Percentiles rank a stretch among this genome's conserved stretches.
Conservation (phyloP, 2,113 vertebrate species). For the Todiramphus saurophagus region DNA sequence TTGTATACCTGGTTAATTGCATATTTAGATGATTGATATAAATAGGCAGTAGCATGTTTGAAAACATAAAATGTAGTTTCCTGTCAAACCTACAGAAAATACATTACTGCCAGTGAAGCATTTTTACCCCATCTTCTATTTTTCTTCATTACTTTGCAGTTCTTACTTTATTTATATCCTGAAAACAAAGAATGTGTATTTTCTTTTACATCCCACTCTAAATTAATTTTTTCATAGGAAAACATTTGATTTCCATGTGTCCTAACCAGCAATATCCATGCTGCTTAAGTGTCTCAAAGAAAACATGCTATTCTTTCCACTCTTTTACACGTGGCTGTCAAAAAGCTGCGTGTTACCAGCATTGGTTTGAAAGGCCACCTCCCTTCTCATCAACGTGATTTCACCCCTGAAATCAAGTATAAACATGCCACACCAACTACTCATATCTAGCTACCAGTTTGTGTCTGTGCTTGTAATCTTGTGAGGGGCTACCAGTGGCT, state of each 20-base stretch:
- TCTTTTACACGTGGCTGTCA: background rate
- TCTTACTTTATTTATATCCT: background rate
- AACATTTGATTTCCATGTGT: background rate
- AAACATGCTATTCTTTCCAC: background rate
- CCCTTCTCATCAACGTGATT: background rate
- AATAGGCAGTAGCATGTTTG: background rate
- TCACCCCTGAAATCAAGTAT: background rate
- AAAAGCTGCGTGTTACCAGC: background rate
- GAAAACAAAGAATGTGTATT: background rate
- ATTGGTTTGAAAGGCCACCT: background rate
- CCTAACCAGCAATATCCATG: background rate
- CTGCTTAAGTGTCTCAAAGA: background rate
- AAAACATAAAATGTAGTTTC: background rate
- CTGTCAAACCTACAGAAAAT: background rate
- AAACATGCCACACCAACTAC: background rate
- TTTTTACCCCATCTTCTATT: background rate
- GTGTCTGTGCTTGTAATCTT: no score
- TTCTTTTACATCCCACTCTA: background rate
- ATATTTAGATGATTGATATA: background rate
- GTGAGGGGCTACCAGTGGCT: background rate
- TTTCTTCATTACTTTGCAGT: background rate
- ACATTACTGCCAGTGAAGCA: background rate
- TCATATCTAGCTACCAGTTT: no score
- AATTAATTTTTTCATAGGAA: background rate
- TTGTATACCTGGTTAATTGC: background rate